Conservation (phyloP, 2,113 vertebrate genomes). For the Indicator indicator region DNA sequence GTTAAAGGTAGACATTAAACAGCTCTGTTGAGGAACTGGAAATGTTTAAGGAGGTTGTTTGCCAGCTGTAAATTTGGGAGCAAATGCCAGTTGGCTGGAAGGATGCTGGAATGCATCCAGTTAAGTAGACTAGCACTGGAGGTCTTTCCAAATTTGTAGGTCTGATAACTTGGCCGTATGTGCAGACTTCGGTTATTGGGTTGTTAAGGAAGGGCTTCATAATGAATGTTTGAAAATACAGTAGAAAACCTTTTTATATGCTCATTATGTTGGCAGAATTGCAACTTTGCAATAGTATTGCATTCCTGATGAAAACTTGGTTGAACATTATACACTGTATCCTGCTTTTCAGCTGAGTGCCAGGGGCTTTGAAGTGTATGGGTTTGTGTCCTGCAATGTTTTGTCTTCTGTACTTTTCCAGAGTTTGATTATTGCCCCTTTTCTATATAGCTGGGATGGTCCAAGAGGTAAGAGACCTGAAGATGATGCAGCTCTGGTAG, state of each 20-base stretch:
- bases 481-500: not conserved
- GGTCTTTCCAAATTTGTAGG: conserved; percentile 74
- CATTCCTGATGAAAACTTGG: not conserved
- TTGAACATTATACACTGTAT: not conserved
- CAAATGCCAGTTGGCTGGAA: conserved; percentile 77
- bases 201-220: conserved; percentile 23
- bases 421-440: not conserved
- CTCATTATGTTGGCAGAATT: conserved; percentile 49
- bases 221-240: not conserved
- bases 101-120: conserved; percentile 74
- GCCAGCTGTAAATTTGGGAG: conserved; percentile 83
- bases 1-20: conserved; percentile 82
- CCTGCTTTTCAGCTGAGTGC: not conserved
- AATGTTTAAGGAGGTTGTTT: conserved; percentile 74
- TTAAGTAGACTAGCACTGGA: conserved; percentile 77
- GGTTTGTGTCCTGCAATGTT: not conserved
- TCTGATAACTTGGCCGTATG: conserved; percentile 54
- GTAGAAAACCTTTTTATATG: conserved; percentile 29
- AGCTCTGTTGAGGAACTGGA: conserved; percentile 77
- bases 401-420: not conserved
- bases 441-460: not conserved
- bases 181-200: conserved; percentile 15
- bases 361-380: not conserved
- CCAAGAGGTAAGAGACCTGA: not conserved
- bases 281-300: not conserved